Evolutionary conservation across 2,888 invertebrate genomes (phyloP).

Genomic region (Sympetrum striolatum): DNA sequence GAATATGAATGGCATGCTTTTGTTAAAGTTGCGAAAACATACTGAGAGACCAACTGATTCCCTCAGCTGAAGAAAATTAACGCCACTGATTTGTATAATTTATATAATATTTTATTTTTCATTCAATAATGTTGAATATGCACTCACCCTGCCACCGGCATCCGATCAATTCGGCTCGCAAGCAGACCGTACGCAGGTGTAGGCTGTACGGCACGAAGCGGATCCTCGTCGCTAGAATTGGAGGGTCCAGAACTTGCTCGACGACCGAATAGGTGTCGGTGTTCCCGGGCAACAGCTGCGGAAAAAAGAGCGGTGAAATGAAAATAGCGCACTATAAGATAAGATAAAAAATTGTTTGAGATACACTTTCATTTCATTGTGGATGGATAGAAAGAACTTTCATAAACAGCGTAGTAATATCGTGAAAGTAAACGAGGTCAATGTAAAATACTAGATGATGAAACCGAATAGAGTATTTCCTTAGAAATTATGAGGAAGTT

Average conservation of each 20-base stretch:
- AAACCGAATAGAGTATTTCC: too few relatives aligned
- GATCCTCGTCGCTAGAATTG: conserved; percentile 76
- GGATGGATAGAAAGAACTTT: too few relatives aligned
- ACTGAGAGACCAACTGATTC: too few relatives aligned
- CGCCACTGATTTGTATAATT: background rate
- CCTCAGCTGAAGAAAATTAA: background rate
- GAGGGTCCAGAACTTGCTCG: conserved; percentile 75
- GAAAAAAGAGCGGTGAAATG: conserved; percentile 53
- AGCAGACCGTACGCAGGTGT: conserved; percentile 79
- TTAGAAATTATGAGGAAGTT: too few relatives aligned
- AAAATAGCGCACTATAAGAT: too few relatives aligned
- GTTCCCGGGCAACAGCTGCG: conserved; percentile 79
- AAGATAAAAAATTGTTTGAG: too few relatives aligned
- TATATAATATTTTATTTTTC: background rate
- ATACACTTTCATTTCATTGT: too few relatives aligned
- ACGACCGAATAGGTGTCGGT: conserved; percentile 79
- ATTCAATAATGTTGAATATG: background rate
- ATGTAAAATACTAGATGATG: too few relatives aligned
- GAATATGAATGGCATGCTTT: too few relatives aligned
- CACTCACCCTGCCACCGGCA: conserved; percentile 79
- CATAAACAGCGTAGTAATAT: too few relatives aligned
- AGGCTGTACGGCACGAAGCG: conserved; percentile 81
- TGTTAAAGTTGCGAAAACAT: too few relatives aligned
- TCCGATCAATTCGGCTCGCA: conserved; percentile 82
- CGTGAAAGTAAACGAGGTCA: too few relatives aligned